A percentile compares a stretch with the other conserved stretches of the same genome.
Evolutionary conservation across 2,888 invertebrate species (phyloP).

Genomic region (Mayetiola destructor): DNA sequence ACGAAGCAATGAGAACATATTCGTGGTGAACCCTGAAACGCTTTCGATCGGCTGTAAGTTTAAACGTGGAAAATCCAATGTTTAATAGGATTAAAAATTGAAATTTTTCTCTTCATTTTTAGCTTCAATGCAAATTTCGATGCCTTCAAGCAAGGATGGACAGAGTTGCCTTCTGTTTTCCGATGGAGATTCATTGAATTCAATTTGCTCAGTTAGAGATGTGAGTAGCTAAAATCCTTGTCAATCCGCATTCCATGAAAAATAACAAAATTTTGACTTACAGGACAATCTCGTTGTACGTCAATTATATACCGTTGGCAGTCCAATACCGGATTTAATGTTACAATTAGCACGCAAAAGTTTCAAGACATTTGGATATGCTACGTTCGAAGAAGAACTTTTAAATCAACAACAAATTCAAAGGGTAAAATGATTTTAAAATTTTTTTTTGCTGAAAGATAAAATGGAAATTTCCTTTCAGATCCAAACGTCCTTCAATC

Average conservation of each 20-base stretch:
- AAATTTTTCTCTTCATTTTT: not conserved
- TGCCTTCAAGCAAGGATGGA: constrained; percentile 30
- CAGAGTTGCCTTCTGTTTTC: constrained; percentile 43
- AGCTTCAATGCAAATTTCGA: constrained; percentile 27
- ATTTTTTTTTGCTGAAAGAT: not conserved
- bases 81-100: not conserved
- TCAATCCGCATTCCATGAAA: constrained; percentile 13
- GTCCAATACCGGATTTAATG: constrained; percentile 43
- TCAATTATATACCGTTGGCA: constrained; percentile 41
- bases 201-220: constrained; percentile 65
- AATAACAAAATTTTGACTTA: constrained; percentile 16
- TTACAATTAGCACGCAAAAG: constrained; percentile 66
- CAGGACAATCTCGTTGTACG: constrained; percentile 70
- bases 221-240: constrained; percentile 36
- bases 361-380: constrained; percentile 58
- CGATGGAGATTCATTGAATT: constrained; percentile 64
- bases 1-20: constrained; percentile 35
- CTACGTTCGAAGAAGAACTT: constrained; percentile 54
- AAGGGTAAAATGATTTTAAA: constrained; percentile 21
- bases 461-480: constrained; percentile 22
- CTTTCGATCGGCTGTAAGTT: constrained; percentile 32
- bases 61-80: constrained; percentile 25
- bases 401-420: constrained; percentile 35
- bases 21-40: constrained; percentile 36
- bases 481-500: constrained; percentile 39